Evolutionary conservation across 2,113 vertebrate genomes (phyloP), one percentile per base, ranked within the genome.

Genomic region (Motacilla alba): DNA sequence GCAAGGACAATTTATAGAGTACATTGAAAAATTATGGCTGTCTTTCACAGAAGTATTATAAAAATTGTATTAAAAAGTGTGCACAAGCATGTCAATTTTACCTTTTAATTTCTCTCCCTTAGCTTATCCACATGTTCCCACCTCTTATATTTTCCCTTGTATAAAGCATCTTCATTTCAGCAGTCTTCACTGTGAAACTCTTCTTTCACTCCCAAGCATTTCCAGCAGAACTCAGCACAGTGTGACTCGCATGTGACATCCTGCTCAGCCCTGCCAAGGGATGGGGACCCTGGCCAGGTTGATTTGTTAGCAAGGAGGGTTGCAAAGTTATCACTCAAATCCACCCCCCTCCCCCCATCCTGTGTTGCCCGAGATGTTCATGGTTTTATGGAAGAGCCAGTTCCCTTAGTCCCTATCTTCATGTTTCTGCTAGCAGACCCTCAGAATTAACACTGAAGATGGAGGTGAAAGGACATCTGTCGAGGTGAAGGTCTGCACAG

Each of bases 221-320:
- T 68, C 47, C 33, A 52, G 66, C 21, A 78, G 50, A 87, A n/a
- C 47, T 55, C 60, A 74, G 31, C 0, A 3, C 33, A 33, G 26
- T 20, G 39, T 78, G 35, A 41, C 49, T 72, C 3, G 6, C 35
- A 31, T 0, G 0, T 1, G 15, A 59, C 10, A 39, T 22, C 44
- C 77, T 72, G 33, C 18, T 67, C 69, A 67, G 72, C 20, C 24
- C 50, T 6, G 8, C 11, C 47, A 33, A 11, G 35, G 47, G 33
- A 41, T 41, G 64, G 60, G 67, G 39, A 63, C 23, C 15, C 27
- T 1, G 5, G 6, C 14, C 47, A 78, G 55, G 33, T 21, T 47
- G 14, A 27, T 84, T 89, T 0, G 0, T 43, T 43, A 26, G 60
- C 69, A 68, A 64, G 44, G 39, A 87, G 14, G 53, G 24, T 37